A percentile compares a stretch with the other conserved stretches of the same genome.
Conservation (phyloP, 2,797 vertebrate species). For the Sebastes hubbsi region DNA sequence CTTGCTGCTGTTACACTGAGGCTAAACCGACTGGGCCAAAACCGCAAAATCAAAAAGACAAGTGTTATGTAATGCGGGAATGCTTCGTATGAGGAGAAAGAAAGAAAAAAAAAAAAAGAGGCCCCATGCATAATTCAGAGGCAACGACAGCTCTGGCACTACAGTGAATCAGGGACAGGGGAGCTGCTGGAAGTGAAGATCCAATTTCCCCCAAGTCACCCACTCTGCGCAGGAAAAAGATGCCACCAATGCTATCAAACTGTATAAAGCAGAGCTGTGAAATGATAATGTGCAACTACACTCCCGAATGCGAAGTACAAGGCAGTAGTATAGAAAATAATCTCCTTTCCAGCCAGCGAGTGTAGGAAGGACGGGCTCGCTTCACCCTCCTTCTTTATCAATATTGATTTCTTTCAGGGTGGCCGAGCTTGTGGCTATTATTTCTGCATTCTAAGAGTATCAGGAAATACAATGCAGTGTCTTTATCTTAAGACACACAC, state of each 20-base stretch:
- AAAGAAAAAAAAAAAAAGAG: background rate
- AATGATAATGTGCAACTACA: slow-evolving; percentile 8
- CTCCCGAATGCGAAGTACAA: background rate
- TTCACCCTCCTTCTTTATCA: slow-evolving; percentile 12
- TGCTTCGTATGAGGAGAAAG: slow-evolving; percentile 15
- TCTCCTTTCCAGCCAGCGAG: background rate
- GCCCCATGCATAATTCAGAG: slow-evolving; percentile 72
- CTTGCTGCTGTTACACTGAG: slow-evolving; percentile 21
- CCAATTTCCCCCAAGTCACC: slow-evolving; percentile 62
- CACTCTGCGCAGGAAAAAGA: slow-evolving; percentile 29
- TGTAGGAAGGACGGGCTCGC: background rate
- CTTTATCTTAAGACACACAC: slow-evolving; percentile 8
- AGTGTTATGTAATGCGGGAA: slow-evolving; percentile 46
- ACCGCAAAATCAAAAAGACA: slow-evolving; percentile 52
- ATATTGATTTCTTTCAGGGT: slow-evolving; percentile 51
- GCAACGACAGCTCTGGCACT: slow-evolving; percentile 51
- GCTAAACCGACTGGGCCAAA: slow-evolving; percentile 12
- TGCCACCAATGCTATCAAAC: slow-evolving; percentile 5
- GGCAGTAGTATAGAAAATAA: background rate
- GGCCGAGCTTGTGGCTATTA: slow-evolving; percentile 4
- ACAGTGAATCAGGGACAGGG: slow-evolving; percentile 59
- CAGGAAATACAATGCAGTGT: slow-evolving; percentile 13
- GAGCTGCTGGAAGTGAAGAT: slow-evolving; percentile 50
- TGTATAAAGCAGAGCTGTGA: slow-evolving; percentile 20
- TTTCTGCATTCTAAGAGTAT: slow-evolving; percentile 33